Evolutionary conservation across 2,113 vertebrate species (phyloP).

Genomic region (Peromyscus leucopus): DNA sequence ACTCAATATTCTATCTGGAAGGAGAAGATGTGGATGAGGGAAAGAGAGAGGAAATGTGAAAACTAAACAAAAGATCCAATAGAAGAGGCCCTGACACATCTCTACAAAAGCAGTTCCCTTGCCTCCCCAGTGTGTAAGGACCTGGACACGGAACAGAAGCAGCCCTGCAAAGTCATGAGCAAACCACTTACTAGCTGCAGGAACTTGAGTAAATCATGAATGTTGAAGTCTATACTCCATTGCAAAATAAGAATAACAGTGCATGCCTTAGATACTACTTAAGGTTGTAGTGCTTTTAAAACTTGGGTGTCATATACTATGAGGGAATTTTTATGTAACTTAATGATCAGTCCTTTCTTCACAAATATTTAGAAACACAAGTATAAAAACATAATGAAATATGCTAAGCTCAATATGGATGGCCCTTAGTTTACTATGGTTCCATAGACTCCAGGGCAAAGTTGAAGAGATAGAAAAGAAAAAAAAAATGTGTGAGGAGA

Average conservation of each 20-base stretch:
- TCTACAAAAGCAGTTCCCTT: neutral
- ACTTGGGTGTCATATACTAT: neutral
- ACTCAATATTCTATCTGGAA: neutral
- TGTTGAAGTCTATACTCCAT: neutral
- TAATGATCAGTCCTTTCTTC: neutral
- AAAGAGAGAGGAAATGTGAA: neutral
- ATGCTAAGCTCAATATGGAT: neutral
- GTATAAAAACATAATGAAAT: neutral
- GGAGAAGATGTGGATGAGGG: neutral
- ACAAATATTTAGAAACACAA: constrained; percentile 6
- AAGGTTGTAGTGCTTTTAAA: neutral
- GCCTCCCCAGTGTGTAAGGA: rapidly evolving
- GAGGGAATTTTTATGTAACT: neutral
- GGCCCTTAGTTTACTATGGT: neutral
- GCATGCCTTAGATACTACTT: neutral
- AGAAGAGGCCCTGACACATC: neutral
- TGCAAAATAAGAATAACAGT: neutral
- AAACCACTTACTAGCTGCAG: neutral
- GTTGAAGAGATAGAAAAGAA: neutral
- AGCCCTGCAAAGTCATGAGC: neutral
- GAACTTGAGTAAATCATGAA: neutral
- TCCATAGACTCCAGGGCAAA: neutral
- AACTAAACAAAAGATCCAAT: neutral
- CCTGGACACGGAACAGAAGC: neutral
- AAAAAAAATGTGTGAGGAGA: neutral